Conservation (phyloP, 2,888 invertebrate genomes). For the Bruchidius siliquastri region DNA sequence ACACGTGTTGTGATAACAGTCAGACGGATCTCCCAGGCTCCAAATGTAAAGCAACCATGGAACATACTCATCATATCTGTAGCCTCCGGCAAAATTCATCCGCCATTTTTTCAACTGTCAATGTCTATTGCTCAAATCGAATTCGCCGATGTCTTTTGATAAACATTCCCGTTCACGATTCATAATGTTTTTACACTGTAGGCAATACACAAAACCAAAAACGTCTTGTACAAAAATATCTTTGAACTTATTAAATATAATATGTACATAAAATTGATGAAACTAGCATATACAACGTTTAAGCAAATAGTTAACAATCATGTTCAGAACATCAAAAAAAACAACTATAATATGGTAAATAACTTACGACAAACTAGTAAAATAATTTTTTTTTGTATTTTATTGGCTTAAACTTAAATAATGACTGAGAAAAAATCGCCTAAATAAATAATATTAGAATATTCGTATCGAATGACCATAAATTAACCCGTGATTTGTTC, state of each 20-base stretch:
- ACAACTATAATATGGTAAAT: not conserved
- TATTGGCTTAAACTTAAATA: too few relatives aligned
- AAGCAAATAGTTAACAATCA: not conserved
- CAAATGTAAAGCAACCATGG: conserved; percentile 35
- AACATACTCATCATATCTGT: conserved; percentile 43
- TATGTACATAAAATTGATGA: not conserved
- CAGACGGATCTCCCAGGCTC: not conserved
- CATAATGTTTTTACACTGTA: not conserved
- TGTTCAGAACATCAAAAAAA: not conserved
- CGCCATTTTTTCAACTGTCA: conserved; percentile 4
- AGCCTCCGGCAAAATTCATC: conserved; percentile 23
- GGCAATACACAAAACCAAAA: not conserved
- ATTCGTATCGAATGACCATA: too few relatives aligned
- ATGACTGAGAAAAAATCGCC: too few relatives aligned
- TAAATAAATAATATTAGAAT: too few relatives aligned
- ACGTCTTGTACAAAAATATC: not conserved
- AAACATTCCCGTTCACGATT: conserved; percentile 6
- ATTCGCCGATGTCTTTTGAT: conserved; percentile 3
- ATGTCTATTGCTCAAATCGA: not conserved
- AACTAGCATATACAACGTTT: not conserved
- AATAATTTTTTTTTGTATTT: not conserved
- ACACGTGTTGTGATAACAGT: not conserved
- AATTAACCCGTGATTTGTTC: too few relatives aligned
- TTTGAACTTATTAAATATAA: not conserved
- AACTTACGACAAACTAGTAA: not conserved